These are phyloP conservation scores for Drymodes brunneopygia DNA, from an alignment of 2,113 vertebrate species.

Conservation along the genomic window DNA sequence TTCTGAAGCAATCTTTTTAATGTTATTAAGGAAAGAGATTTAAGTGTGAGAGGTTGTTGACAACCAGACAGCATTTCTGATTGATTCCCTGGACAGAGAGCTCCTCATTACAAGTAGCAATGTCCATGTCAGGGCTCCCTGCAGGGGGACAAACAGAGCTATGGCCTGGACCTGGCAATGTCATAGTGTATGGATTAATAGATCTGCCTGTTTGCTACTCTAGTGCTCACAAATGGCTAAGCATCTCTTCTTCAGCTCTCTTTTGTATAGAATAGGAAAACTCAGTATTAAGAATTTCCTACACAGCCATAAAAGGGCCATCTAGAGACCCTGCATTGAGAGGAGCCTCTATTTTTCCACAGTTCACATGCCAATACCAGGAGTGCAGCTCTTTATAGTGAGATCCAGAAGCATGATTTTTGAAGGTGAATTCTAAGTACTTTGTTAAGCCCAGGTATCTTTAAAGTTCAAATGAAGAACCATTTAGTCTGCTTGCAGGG, in stretches of 20 bases:
- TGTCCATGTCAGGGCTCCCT: rapidly evolving
- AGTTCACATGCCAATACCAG: neutral
- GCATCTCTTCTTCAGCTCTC: neutral
- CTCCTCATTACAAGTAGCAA: neutral
- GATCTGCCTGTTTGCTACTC: neutral
- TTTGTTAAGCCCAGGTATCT: neutral
- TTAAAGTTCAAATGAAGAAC: neutral
- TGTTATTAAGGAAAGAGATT: neutral
- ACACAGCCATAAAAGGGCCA: neutral
- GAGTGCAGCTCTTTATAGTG: neutral
- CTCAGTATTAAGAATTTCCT: neutral
- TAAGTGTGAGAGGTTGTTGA: neutral
- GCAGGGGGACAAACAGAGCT: neutral
- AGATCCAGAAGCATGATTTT: neutral
- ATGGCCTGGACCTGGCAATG: neutral
- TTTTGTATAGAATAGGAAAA: neutral
- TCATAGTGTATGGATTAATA: rapidly evolving
- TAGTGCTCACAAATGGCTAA: neutral
- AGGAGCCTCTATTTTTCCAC: neutral
- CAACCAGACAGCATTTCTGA: neutral
- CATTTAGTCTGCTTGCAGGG: neutral
- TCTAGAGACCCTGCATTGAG: neutral
- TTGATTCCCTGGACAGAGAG: neutral
- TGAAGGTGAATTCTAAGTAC: neutral
- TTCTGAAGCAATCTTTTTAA: neutral